These are phyloP conservation scores for Physella acuta DNA, from an alignment of 1,140 invertebrate genomes.

Conservation along the genomic window DNA sequence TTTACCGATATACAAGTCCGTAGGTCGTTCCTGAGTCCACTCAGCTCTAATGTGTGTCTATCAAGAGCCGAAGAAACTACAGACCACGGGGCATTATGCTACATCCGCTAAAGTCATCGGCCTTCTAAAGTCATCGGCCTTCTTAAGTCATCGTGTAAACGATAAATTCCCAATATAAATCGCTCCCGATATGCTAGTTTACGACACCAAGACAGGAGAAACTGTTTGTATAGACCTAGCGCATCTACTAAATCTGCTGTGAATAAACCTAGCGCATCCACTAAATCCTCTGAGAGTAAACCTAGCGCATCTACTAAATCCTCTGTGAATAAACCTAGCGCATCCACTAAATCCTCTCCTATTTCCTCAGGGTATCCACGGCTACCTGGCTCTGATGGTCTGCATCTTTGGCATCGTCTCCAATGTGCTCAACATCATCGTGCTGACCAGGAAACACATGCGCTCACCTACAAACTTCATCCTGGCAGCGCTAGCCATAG, in stretches of 20 bases:
- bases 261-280: not conserved
- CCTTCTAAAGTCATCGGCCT: too few species aligned
- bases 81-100: too few species aligned
- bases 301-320: not conserved
- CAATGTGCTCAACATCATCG: slow-evolving; percentile 85
- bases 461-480: slow-evolving; percentile 79
- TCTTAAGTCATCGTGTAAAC: too few species aligned
- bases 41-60: too few species aligned
- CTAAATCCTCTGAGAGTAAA: not conserved
- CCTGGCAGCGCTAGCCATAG: slow-evolving; percentile 79
- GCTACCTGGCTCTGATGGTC: slow-evolving; percentile 72
- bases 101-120: too few species aligned
- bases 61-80: too few species aligned
- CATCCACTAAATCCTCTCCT: not conserved
- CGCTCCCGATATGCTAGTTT: not conserved
- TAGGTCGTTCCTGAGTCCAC: too few species aligned
- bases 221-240: not conserved
- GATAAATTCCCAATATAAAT: too few species aligned
- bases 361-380: slow-evolving; percentile 65
- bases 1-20: too few species aligned
- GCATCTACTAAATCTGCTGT: not conserved
- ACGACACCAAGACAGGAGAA: not conserved
- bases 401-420: slow-evolving; percentile 86
- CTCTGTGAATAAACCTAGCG: not conserved
- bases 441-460: slow-evolving; percentile 83